Evolutionary conservation across 2,888 invertebrate species (phyloP), one percentile per base, ranked within the genome.

Genomic region (Camponotus fellah): DNA sequence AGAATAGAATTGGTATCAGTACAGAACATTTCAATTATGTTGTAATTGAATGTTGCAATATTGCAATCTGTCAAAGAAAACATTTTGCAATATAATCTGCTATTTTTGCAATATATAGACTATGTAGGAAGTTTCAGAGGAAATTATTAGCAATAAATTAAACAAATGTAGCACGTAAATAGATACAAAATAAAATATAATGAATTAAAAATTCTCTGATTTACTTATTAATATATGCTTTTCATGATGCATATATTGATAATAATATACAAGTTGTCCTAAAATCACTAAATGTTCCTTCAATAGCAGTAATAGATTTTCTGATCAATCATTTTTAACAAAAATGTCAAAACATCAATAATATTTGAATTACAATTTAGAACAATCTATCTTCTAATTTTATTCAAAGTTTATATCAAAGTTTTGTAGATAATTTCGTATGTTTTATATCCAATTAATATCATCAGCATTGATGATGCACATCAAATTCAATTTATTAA

Each of bases 91-190:
- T 46, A 46, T 4, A 4, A 4, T 43, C 6, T 49, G 17, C 49
- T 17, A 49, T 17, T 6, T 49, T 49, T 26, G 26, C 26, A 26
- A 26, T 26, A 26, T 49, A 1, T 49, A 17, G 17, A 6, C 17
- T 49, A 37, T 68, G 69, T 64, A 62, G 17, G 17, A 17, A 53
- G 14, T 53, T 77, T 46, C n/a, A 43, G 10, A 65, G 3, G 21
- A 82, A 46, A 58, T 17, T 14, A 49, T 37, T 49, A 76, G 37
- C 32, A 77, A 65, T 76, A 65, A 76, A 56, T 66, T 58, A 69
- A 4, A 49, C 68, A 58, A 21, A 34, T 43, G 21, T 66, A 69
- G 32, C 9, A 68, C 5, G 56, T 83, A 82, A 82, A 88, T 85
- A 83, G 88, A 58, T 64, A 83, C 34, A 66, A 68, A 69, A 53